Conservation (phyloP, 2,113 vertebrate genomes). For the human region GRCh38 chr14:45889501-45890000, state of each 20-base stretch:
- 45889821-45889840: neutral
- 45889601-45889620: neutral
- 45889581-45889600: neutral
- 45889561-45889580: neutral
- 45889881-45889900: no score
- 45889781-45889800: neutral
- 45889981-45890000: neutral
- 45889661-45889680: neutral
- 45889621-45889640: neutral
- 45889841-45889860: neutral
- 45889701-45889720: neutral
- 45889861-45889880: neutral
- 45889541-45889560: neutral
- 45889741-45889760: neutral
- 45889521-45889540: neutral
- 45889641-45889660: neutral
- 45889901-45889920: no score
- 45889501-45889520: neutral
- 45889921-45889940: neutral
- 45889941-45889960: neutral
- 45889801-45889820: neutral
- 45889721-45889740: neutral
- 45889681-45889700: neutral
- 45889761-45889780: neutral
- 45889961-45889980: neutral